phyloP scores from a whole-genome alignment of 2,797 vertebrate species.

The Ispidina picta region DNA sequence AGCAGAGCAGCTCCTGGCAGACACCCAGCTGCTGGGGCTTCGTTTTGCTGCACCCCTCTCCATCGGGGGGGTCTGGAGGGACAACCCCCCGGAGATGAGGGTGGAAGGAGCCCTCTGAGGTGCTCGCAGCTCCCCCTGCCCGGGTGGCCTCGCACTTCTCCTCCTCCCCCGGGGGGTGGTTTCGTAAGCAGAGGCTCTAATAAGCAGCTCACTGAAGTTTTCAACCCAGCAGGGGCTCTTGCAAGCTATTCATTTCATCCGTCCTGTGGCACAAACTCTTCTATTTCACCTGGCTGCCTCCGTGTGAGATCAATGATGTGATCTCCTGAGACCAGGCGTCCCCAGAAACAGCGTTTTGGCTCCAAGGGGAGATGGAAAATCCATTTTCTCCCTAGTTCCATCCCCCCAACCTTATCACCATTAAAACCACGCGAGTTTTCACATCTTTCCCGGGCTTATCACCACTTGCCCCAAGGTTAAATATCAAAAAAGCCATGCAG shows the following conservation, averaged over 20 bases:
- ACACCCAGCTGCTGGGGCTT: neutral
- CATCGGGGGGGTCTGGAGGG: neutral
- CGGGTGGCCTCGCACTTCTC: neutral
- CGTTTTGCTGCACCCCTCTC: fast-evolving
- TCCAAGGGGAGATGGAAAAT: neutral
- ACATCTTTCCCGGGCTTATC: neutral
- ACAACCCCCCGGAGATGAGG: neutral
- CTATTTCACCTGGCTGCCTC: neutral
- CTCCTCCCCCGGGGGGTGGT: neutral
- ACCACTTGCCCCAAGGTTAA: neutral
- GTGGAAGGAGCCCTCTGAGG: neutral
- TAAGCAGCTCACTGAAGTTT: neutral
- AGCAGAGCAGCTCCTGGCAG: neutral
- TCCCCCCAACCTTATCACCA: neutral
- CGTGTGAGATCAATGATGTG: neutral
- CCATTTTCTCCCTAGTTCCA: neutral
- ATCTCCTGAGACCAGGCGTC: neutral
- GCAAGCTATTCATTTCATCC: neutral
- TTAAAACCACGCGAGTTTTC: neutral
- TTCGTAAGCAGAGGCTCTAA: neutral
- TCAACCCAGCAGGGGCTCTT: neutral
- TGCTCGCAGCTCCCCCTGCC: neutral
- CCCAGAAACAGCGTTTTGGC: neutral
- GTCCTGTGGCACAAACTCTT: neutral
- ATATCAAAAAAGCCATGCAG: neutral